Evolutionary conservation across 53 echinoderm and acorn worm genomes (phyloP).

Genomic region (Glandiceps talaboti): DNA sequence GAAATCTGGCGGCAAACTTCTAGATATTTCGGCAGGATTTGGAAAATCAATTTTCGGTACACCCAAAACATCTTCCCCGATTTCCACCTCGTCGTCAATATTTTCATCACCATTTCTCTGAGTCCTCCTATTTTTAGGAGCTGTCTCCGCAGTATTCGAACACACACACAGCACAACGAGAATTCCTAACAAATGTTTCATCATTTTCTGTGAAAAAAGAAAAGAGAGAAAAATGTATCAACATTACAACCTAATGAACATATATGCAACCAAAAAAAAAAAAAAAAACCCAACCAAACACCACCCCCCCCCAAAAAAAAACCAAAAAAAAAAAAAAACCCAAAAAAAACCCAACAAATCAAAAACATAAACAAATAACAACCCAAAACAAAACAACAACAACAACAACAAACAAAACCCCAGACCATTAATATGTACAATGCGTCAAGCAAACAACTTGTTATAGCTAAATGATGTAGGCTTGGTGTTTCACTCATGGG

Average conservation of each 20-base stretch:
- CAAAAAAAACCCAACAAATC: too few relatives aligned
- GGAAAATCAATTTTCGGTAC: background rate
- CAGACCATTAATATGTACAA: too few relatives aligned
- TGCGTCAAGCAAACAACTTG: too few relatives aligned
- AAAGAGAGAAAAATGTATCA: background rate
- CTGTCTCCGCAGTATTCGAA: background rate
- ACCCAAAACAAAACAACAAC: too few relatives aligned
- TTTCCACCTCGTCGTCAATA: background rate
- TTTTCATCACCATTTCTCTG: background rate
- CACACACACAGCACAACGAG: background rate
- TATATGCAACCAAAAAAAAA: too few relatives aligned
- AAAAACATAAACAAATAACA: too few relatives aligned
- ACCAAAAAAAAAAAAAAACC: too few relatives aligned
- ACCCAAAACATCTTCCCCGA: background rate
- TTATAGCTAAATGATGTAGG: too few relatives aligned
- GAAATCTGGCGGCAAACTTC: slow-evolving; percentile 20
- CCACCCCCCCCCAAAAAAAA: too few relatives aligned
- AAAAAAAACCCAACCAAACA: too few relatives aligned
- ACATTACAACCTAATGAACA: background rate
- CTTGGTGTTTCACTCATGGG: too few relatives aligned
- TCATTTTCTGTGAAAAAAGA: background rate
- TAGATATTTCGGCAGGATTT: background rate
- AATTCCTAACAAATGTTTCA: background rate
- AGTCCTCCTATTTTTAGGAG: background rate
- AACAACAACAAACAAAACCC: too few relatives aligned